Conservation (phyloP, 2,888 invertebrate genomes). For the Zaprionus bogoriensis region DNA sequence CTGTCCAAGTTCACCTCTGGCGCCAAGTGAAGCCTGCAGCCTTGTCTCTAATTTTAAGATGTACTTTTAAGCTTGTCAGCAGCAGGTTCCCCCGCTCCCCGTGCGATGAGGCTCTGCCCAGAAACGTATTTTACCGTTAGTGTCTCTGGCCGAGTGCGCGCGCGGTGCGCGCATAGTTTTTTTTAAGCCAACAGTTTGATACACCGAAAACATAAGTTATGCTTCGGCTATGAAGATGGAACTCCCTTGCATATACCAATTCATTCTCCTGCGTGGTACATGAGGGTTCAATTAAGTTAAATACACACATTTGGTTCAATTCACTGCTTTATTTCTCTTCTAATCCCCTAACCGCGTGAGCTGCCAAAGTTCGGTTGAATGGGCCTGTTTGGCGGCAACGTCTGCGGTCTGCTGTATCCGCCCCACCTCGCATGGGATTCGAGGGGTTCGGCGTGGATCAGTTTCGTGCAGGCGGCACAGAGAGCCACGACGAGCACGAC, state of each 20-base stretch:
- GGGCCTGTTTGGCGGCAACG: slow-evolving; percentile 41
- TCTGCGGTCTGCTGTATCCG: slow-evolving; percentile 17
- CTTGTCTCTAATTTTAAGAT: slow-evolving; percentile 49
- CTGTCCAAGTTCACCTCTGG: slow-evolving; percentile 92
- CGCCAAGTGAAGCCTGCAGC: slow-evolving; percentile 76
- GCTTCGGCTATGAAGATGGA: slow-evolving; percentile 20
- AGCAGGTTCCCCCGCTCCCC: slow-evolving; percentile 1
- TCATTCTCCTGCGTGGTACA: slow-evolving; percentile 11
- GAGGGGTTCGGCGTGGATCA: slow-evolving; percentile 16
- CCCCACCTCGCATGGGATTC: slow-evolving; percentile 3
- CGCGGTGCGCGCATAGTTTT: slow-evolving; percentile 38
- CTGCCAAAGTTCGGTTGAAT: slow-evolving; percentile 15
- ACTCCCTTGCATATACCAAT: neutral
- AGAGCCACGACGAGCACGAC: slow-evolving; percentile 29
- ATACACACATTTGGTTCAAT: slow-evolving; percentile 39
- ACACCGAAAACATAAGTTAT: slow-evolving; percentile 26
- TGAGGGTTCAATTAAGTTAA: slow-evolving; percentile 31
- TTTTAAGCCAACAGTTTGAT: slow-evolving; percentile 34
- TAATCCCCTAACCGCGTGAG: neutral
- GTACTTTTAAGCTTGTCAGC: slow-evolving; percentile 60
- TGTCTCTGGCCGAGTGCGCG: slow-evolving; percentile 41
- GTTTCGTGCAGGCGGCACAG: slow-evolving; percentile 26
- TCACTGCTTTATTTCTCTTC: slow-evolving; percentile 5
- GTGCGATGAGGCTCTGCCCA: slow-evolving; percentile 12
- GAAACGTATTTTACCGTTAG: slow-evolving; percentile 39